Base-by-base conservation (phyloP, 2,888 invertebrate species). In the Pimpla rufipes region DNA sequence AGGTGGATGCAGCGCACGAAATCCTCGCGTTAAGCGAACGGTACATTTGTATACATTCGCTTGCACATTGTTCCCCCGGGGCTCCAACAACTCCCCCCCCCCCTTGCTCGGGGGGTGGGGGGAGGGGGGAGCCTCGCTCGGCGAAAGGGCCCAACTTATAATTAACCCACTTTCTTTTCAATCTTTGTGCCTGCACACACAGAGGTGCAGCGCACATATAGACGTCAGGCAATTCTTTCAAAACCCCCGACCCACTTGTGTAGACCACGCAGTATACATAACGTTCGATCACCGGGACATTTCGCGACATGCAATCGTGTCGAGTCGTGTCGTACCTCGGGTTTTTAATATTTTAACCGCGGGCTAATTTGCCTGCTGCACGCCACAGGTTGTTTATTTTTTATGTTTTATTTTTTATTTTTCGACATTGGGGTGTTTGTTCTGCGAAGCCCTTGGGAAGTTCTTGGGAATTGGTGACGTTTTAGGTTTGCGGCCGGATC, bases 21-120 rank as follows among this genome's bases (percentile, higher is more conserved):
- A 85, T 83, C 67, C 86, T 80, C 83, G 85, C 82, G 79, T 86
- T 81, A 82, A 78, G 79, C 84, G 82, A 81, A 85, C 85, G 16
- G 87, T 88, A 87, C 62, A n/a, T 21, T 62, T 62, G 45, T 35
- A 11, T 52, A 29, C 29, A 5, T 29, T 29, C 29, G 29, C 29
- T 29, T 52, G 42, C 35, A 16, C 18, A 59, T 13, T 29, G 11
- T n/a, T 29, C 59, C 3, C 29, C 21, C 23, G 11, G 13, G 37
- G 16, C 37, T n/a, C 62, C 23, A 29, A 29, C 29, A n/a, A n/a
- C n/a, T n/a, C n/a, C n/a, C n/a, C n/a, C n/a, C n/a, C n/a, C n/a
- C n/a, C n/a, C n/a, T n/a, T n/a, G n/a, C n/a, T n/a, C n/a, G n/a
- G n/a, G n/a, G n/a, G n/a, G n/a, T n/a, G n/a, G n/a, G n/a, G n/a